Percentiles rank a stretch among this genome's conserved stretches.
Conservation (phyloP, 2,113 vertebrate species). For the Tetraodon nigroviridis region DNA sequence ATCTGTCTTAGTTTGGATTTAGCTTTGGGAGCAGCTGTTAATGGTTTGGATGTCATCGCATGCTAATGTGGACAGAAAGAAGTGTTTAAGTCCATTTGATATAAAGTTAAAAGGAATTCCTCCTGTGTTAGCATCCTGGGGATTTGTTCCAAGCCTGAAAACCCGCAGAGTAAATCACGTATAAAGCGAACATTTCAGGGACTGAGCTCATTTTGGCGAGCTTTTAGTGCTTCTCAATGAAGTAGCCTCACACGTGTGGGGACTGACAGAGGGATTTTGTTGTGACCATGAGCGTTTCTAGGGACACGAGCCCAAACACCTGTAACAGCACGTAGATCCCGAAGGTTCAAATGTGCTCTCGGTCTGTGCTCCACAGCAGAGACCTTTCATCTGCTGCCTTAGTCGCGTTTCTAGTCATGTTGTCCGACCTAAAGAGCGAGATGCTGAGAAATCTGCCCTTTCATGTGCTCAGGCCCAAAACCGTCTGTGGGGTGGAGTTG, state of each 20-base stretch:
- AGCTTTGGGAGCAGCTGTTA: conserved; percentile 14
- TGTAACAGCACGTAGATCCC: conserved; percentile 45
- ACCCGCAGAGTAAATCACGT: conserved; percentile 37
- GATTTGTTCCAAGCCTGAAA: conserved; percentile 27
- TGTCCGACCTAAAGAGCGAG: conserved; percentile 39
- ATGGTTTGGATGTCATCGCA: conserved; percentile 34
- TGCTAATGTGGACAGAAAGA: conserved; percentile 24
- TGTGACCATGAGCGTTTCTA: conserved; percentile 29
- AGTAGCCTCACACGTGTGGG: conserved; percentile 9
- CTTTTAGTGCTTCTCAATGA: conserved; percentile 8
- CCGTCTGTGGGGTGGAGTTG: conserved; percentile 33
- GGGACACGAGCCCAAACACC: conserved; percentile 51
- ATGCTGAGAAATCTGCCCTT: conserved; percentile 36
- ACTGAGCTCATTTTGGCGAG: conserved; percentile 24
- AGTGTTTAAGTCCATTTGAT: conserved; percentile 23
- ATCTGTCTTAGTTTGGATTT: conserved; percentile 13
- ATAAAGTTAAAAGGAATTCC: conserved; percentile 33
- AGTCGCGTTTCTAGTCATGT: conserved; percentile 13
- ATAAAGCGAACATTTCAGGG: conserved; percentile 32
- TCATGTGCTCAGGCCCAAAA: conserved; percentile 29
- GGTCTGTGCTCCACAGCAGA: conserved; percentile 3
- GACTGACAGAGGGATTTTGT: conserved; percentile 53
- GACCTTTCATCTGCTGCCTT: conserved; percentile 1
- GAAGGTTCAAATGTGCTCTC: conserved; percentile 31
- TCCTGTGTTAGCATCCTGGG: conserved; percentile 19